Evolutionary conservation across 2,888 invertebrate genomes (phyloP), one percentile per base, ranked within the genome.

Genomic region (Metalampra italica): DNA sequence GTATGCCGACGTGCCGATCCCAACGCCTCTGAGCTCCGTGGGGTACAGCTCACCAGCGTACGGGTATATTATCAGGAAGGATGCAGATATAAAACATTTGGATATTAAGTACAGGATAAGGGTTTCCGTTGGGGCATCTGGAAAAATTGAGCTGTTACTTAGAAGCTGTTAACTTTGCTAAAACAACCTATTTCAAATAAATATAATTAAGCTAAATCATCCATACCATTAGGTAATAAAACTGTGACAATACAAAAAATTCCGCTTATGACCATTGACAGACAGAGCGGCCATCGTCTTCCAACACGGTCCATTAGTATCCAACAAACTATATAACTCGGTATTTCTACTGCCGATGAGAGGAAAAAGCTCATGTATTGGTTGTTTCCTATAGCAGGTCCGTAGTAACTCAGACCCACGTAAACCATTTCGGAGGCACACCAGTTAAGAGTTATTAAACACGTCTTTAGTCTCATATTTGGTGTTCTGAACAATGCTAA

Each of bases 391-490:
- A 97, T 90, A 0, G 96, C 94, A 9, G 97, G 97, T 0, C 97
- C 96, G 66, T 97, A 97, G 71, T 97, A 97, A 60, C 96, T 97
- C 37, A 97, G 89, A 0, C 97, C 97, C 13, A 97, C 94, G 71
- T 97, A 97, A 1, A 97, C 97, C 78, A 95, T 96, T 69, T 97
- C 96, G 64, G 96, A 97, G 44, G 97, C 96, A 74, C 97, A 97
- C 97, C 96, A 97, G 75, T 96, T 96, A 15, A 96, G 78, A 0
- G 96, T 96, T 47, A 97, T 96, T 46, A 97, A 83, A 57, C 93
- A 92, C 0, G 97, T 97, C 80, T 97, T 97, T 11, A 97, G 82
- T 42, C 97, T 90, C 94, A 97, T 96, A 73, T 97, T 97, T 1
- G 97, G 96, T 0, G 97, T 96, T 60, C 92, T 92, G 66, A 93